Evolutionary conservation across 2,113 vertebrate species (phyloP), one percentile per base, ranked within the genome.

Genomic region (Phaethon lepturus): DNA sequence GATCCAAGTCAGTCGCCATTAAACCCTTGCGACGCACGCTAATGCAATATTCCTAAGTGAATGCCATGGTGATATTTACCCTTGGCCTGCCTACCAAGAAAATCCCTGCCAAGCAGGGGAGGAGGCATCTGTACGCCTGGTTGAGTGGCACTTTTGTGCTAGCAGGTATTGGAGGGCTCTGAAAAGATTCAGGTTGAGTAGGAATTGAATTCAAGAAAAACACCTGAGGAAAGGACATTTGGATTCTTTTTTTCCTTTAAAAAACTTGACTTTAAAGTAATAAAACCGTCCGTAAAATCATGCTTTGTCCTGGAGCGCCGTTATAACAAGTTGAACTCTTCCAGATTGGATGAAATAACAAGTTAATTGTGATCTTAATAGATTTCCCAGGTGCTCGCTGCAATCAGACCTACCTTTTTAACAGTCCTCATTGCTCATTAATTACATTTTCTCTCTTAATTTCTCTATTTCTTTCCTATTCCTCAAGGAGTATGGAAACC

Each of bases 31-130:
- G 95, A 85, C 53, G 66, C 20, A 45, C 38, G 1, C 47, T 95
- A 93, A 81, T 78, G 91, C 53, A 60, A 14, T 64, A 56, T 29
- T 96, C 93, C 87, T 91, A 85, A 84, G 86, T 80, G 95, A 95
- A 95, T 85, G 77, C 50, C 74, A 49, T 85, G 77, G 92, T 96
- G 96, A 96, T 94, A 97, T 96, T 96, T 96, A 96, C 95, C 71
- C 66, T 95, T 25, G 7, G 66, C 74, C 76, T 0, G 7, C 45
- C 53, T 85, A 64, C 84, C 87, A 81, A 96, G 74, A 96, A 94
- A 87, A 91, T 89, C 69, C 58, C 71, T 95, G 95, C 93, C 93
- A 96, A 94, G 81, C 23, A 91, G 77, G 40, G 91, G 66, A 96
- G 58, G 56, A 94, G 58, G 84, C 95, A 94, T 96, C 95, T 95